These are phyloP conservation scores for Gymnocephalus cernua DNA, from an alignment of 2,113 vertebrate species.

Conservation along the genomic window DNA sequence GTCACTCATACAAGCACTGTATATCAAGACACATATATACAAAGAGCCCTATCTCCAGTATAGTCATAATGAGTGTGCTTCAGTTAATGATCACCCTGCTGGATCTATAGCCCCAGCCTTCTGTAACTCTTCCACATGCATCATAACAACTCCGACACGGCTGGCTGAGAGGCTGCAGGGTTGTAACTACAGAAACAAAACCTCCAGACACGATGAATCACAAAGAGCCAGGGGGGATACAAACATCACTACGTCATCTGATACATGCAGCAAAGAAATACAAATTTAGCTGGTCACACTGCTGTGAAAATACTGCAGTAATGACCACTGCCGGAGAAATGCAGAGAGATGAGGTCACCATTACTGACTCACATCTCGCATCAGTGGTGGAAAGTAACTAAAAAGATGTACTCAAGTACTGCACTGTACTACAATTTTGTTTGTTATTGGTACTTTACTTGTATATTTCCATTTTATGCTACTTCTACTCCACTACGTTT, in stretches of 20 bases:
- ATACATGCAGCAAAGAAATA: constrained; percentile 23
- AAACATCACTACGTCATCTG: constrained; percentile 27
- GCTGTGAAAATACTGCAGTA: not conserved
- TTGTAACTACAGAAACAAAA: constrained; percentile 31
- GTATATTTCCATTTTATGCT: not conserved
- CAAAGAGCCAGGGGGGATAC: constrained; percentile 27
- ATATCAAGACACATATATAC: not conserved
- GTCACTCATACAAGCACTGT: constrained; percentile 15
- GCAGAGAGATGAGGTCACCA: constrained; percentile 43
- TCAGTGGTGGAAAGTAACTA: not conserved
- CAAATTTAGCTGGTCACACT: not conserved
- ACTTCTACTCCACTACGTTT: not conserved
- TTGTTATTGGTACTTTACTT: not conserved
- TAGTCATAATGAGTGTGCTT: constrained; percentile 24
- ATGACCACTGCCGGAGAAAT: constrained; percentile 3
- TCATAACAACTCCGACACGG: constrained; percentile 32
- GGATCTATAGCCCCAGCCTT: constrained; percentile 30
- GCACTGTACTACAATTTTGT: not conserved
- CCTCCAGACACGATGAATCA: constrained; percentile 59
- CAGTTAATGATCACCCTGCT: constrained; percentile 44
- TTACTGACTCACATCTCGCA: constrained; percentile 3
- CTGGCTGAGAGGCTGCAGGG: constrained; percentile 36
- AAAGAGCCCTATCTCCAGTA: constrained; percentile 1
- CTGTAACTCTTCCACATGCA: constrained; percentile 41
- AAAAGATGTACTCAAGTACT: not conserved